These are phyloP conservation scores for Psittacus erithacus DNA, from an alignment of 2,113 vertebrate species.

Conservation along the genomic window DNA sequence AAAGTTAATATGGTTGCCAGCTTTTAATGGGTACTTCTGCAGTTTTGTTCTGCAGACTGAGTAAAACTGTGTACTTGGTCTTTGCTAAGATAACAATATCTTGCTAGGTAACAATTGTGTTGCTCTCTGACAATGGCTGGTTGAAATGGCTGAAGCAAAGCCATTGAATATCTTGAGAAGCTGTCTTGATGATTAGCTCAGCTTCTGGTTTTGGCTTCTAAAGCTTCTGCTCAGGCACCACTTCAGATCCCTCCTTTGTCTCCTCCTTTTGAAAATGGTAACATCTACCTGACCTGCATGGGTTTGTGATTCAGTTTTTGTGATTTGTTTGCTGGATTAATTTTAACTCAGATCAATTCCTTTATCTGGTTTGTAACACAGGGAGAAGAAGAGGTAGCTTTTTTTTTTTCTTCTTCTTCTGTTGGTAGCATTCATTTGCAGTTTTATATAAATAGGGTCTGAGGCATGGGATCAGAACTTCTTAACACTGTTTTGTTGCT, in stretches of 20 bases:
- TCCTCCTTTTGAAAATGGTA: neutral
- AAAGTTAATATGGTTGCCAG: neutral
- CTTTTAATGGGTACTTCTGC: neutral
- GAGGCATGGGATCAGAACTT: conserved; percentile 6
- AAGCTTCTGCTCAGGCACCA: neutral
- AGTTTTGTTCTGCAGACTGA: neutral
- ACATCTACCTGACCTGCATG: neutral
- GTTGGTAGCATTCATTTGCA: conserved; percentile 1
- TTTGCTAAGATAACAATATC: neutral
- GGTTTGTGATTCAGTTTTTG: neutral
- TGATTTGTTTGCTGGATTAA: neutral
- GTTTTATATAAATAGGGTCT: conserved; percentile 25
- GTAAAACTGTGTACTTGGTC: neutral
- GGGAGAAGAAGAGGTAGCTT: neutral
- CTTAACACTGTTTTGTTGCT: conserved; percentile 6
- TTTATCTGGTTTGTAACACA: neutral
- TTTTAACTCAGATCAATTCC: neutral
- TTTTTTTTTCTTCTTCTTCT: neutral
- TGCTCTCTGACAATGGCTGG: neutral
- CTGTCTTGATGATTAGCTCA: neutral
- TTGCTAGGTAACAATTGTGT: neutral
- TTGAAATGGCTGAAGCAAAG: neutral
- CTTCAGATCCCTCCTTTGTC: neutral
- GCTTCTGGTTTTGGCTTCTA: neutral
- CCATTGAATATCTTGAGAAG: neutral